A percentile compares a stretch with the other conserved stretches of the same genome.
These are phyloP conservation scores for Apistogramma diplotaenia DNA, from an alignment of 2,113 vertebrate genomes.

Conservation along the genomic window DNA sequence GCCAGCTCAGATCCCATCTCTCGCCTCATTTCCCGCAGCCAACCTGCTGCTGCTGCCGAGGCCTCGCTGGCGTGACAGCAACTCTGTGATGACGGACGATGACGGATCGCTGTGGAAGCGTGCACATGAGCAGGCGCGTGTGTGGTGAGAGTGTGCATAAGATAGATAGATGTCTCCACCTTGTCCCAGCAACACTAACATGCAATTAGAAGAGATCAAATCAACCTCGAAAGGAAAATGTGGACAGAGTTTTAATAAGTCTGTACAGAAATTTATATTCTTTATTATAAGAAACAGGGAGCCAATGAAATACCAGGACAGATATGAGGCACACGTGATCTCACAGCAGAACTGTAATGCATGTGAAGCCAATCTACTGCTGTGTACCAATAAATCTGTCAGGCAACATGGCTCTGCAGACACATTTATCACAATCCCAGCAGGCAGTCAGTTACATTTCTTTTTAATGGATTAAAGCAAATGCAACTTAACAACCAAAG, in stretches of 20 bases:
- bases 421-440: constrained; percentile 3
- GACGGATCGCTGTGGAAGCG: constrained; percentile 3
- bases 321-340: background rate
- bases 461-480: background rate
- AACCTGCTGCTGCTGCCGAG: constrained; percentile 35
- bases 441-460: background rate
- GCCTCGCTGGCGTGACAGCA: constrained; percentile 19
- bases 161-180: background rate
- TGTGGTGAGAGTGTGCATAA: background rate
- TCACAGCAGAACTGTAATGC: background rate
- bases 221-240: background rate
- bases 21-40: constrained; percentile 33
- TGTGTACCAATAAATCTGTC: constrained; percentile 21
- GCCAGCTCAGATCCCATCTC: constrained; percentile 16
- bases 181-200: background rate
- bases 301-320: background rate
- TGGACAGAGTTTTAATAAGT: background rate
- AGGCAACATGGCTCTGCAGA: background rate
- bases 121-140: background rate
- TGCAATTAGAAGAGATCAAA: background rate
- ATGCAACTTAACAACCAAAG: background rate
- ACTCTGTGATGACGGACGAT: constrained; percentile 28
- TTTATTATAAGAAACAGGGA: constrained; percentile 18
- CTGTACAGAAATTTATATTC: background rate
- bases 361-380: constrained; percentile 8